A percentile compares a stretch with the other conserved stretches of the same genome.
These are phyloP conservation scores for Spinus pinus DNA, from an alignment of 2,797 vertebrate genomes.

Conservation along the genomic window DNA sequence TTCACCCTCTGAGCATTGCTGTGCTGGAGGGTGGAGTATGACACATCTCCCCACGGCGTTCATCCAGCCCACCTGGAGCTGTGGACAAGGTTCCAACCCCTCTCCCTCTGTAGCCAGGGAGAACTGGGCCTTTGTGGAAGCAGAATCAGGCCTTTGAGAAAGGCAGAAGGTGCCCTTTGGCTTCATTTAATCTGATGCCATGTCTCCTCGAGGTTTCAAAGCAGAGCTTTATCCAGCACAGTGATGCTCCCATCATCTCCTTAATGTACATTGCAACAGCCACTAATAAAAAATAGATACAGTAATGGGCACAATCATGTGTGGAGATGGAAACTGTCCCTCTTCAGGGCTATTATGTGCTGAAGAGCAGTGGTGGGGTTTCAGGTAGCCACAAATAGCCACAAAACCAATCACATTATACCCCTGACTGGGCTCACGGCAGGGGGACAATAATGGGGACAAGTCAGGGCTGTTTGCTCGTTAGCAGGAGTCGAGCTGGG, in stretches of 20 bases:
- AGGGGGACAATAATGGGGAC: neutral
- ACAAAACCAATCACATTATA: neutral
- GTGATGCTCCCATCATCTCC: neutral
- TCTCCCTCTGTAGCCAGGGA: neutral
- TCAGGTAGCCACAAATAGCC: conserved; percentile 7
- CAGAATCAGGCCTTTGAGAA: neutral
- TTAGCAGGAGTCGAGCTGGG: neutral
- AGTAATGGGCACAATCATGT: neutral
- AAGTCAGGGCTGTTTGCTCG: neutral
- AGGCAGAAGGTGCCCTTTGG: neutral
- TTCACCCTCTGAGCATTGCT: fast-evolving
- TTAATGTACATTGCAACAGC: neutral
- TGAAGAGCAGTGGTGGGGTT: neutral
- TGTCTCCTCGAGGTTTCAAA: neutral
- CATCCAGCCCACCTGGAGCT: neutral
- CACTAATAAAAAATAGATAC: neutral
- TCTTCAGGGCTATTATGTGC: neutral
- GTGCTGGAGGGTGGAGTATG: fast-evolving
- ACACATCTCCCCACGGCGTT: neutral
- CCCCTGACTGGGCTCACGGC: neutral
- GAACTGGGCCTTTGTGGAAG: neutral
- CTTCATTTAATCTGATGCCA: neutral
- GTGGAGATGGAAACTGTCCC: neutral
- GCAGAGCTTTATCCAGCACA: neutral
- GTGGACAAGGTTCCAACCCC: fast-evolving